Evolutionary conservation across 2,797 vertebrate genomes (phyloP).

Genomic region (Pseudocheirus occidentalis): DNA sequence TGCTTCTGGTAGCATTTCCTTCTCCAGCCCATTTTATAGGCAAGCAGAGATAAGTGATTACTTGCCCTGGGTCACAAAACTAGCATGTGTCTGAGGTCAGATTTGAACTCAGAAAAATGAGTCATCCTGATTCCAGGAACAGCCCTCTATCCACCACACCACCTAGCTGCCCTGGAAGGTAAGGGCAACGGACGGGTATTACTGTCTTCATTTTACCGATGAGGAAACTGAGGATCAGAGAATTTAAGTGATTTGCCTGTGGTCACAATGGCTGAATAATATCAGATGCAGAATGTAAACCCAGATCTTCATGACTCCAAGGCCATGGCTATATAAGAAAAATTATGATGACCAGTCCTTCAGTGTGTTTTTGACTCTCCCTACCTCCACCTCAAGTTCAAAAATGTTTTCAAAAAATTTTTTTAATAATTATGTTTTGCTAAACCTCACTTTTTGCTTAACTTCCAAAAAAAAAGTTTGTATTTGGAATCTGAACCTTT

Average conservation of each 20-base stretch:
- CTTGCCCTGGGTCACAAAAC: not conserved
- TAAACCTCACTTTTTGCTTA: not conserved
- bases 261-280: not conserved
- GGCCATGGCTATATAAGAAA: not conserved
- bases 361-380: not conserved
- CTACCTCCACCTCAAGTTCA: not conserved
- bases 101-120: not conserved
- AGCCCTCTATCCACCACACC: not conserved
- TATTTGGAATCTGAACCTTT: not conserved
- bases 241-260: not conserved
- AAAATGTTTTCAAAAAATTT: not conserved
- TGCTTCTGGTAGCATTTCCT: not conserved
- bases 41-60: not conserved
- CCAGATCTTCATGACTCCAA: not conserved
- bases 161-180: not conserved
- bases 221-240: not conserved
- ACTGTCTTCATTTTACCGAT: not conserved
- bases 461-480: not conserved
- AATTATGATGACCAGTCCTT: not conserved
- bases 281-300: not conserved
- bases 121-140: not conserved
- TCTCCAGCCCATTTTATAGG: not conserved
- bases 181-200: not conserved
- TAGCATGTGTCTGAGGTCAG: not conserved
- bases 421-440: not conserved